phyloP scores from a whole-genome alignment of 2,113 vertebrate species.

The Proterorhinus semilunaris region DNA sequence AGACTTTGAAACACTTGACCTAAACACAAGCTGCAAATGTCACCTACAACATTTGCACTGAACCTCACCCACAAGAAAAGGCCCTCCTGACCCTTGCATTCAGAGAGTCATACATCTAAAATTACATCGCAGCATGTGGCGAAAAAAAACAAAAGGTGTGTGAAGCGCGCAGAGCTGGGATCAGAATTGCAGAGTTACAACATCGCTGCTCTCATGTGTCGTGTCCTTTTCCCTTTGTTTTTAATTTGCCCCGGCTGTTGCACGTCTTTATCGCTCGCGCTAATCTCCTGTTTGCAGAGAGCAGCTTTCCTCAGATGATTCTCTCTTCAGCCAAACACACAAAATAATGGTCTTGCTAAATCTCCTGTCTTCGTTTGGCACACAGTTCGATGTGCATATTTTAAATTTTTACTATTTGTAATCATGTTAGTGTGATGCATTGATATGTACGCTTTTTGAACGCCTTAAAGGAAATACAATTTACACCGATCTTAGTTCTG shows the following conservation, averaged over 20 bases:
- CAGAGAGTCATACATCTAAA: constrained; percentile 37
- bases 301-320: constrained; percentile 9
- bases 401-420: too few relatives aligned
- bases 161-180: background rate
- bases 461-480: too few relatives aligned
- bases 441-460: too few relatives aligned
- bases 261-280: constrained; percentile 65
- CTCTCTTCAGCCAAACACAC: constrained; percentile 5
- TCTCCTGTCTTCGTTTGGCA: constrained; percentile 25
- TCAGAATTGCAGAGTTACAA: constrained; percentile 2
- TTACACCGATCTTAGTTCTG: too few relatives aligned
- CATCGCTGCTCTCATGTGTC: constrained; percentile 2
- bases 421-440: too few relatives aligned
- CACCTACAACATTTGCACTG: constrained; percentile 18
- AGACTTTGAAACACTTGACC: background rate
- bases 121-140: constrained; percentile 33
- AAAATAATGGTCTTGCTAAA: constrained; percentile 10
- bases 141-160: constrained; percentile 14
- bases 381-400: background rate
- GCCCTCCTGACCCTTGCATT: constrained; percentile 36
- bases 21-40: constrained; percentile 1
- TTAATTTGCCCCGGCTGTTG: constrained; percentile 29
- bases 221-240: background rate
- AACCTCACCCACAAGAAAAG: constrained; percentile 27
- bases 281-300: constrained; percentile 20